Evolutionary conservation across 2,113 vertebrate genomes (phyloP).

Genomic region (Phoxinus phoxinus): DNA sequence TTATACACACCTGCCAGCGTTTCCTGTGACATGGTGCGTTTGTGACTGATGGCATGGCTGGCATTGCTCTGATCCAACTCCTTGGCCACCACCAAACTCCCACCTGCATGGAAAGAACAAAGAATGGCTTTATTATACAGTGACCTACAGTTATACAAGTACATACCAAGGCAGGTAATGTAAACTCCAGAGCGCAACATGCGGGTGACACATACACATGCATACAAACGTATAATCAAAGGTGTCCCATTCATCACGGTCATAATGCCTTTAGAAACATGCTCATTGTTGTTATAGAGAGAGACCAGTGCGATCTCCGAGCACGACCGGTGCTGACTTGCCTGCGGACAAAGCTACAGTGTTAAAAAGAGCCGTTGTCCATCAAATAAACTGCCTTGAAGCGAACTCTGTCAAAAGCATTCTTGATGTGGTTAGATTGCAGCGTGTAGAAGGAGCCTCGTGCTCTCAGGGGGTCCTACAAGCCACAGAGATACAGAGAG

Average conservation of each 20-base stretch:
- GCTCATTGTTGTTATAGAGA: constrained; percentile 66
- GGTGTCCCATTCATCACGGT: constrained; percentile 73
- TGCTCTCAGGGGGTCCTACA: constrained; percentile 42
- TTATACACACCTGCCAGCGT: constrained; percentile 60
- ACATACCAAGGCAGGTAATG: constrained; percentile 61
- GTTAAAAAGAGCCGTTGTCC: constrained; percentile 56
- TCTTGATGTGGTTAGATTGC: constrained; percentile 66
- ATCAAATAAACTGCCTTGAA: constrained; percentile 71
- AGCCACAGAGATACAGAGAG: constrained; percentile 67
- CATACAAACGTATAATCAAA: constrained; percentile 65
- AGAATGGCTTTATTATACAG: constrained; percentile 54
- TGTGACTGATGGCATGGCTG: constrained; percentile 62
- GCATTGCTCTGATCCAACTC: constrained; percentile 60
- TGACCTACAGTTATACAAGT: background rate
- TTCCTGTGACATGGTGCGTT: constrained; percentile 56
- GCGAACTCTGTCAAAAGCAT: constrained; percentile 73
- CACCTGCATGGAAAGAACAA: constrained; percentile 75
- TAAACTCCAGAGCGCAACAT: constrained; percentile 71
- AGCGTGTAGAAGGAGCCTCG: constrained; percentile 51
- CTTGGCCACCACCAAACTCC: constrained; percentile 66
- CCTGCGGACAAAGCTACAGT: constrained; percentile 64
- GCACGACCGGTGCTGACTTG: constrained; percentile 71
- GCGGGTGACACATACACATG: constrained; percentile 63
- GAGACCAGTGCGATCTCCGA: constrained; percentile 60
- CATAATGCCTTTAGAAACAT: constrained; percentile 63